Conservation (phyloP, 64 coral and sea anemone genomes). For the Platygyra sinensis region DNA sequence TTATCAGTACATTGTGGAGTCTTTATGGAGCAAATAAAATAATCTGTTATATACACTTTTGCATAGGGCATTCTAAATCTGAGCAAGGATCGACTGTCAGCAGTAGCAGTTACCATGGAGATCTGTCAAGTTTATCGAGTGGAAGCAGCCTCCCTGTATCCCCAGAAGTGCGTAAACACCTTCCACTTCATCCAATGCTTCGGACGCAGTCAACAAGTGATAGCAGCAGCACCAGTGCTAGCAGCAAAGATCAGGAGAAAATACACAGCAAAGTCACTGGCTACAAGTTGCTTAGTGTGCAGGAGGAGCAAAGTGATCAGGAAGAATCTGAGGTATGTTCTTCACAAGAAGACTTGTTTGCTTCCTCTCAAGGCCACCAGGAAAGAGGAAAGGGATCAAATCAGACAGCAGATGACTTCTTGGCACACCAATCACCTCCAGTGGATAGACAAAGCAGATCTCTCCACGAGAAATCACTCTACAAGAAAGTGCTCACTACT, state of each 20-base stretch:
- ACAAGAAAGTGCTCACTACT: constrained; percentile 35
- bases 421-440: constrained; percentile 60
- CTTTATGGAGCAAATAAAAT: too few relatives aligned
- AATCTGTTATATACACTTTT: neutral
- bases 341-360: constrained; percentile 86
- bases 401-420: neutral
- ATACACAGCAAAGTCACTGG: neutral
- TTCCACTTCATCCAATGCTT: neutral
- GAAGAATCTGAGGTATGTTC: constrained; percentile 38
- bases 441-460: constrained; percentile 20
- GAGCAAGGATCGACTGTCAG: constrained; percentile 21
- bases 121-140: constrained; percentile 47
- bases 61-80: constrained; percentile 34
- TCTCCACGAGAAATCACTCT: neutral
- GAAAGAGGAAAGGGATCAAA: constrained; percentile 2
- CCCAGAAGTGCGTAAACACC: constrained; percentile 27
- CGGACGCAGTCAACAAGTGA: constrained; percentile 58
- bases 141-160: constrained; percentile 34
- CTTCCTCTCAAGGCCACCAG: constrained; percentile 6
- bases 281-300: neutral
- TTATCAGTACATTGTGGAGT: too few relatives aligned
- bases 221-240: constrained; percentile 58
- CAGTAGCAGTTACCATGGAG: constrained; percentile 70
- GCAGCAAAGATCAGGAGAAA: constrained; percentile 33
- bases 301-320: neutral